A percentile compares a stretch with the other conserved stretches of the same genome.
phyloP scores from a whole-genome alignment of 2,113 vertebrate genomes.

The Urocolius indicus region DNA sequence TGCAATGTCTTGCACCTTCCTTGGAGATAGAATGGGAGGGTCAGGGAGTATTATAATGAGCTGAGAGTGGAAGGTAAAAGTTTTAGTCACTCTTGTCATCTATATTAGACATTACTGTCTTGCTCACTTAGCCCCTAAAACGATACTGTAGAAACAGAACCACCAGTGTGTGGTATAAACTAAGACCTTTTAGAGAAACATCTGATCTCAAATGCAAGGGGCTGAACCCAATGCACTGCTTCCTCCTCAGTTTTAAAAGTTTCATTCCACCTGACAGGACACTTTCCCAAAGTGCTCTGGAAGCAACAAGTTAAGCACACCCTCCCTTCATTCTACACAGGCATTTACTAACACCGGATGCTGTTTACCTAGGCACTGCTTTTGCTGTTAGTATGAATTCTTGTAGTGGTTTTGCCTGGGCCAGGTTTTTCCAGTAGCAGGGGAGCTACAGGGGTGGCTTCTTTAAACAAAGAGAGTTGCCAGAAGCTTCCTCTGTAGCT shows the following conservation, averaged over 20 bases:
- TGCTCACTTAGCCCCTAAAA: not conserved
- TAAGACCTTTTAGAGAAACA: not conserved
- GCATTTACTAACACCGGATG: not conserved
- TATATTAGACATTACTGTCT: not conserved
- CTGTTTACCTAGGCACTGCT: not conserved
- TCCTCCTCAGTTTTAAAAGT: not conserved
- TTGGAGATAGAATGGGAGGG: not conserved
- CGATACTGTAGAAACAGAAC: not conserved
- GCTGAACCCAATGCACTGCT: not conserved
- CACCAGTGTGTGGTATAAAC: not conserved
- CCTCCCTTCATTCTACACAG: accelerated
- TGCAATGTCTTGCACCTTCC: not conserved
- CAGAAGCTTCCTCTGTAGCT: no score
- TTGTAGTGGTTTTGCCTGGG: not conserved
- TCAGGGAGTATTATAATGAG: not conserved
- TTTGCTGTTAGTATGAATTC: not conserved
- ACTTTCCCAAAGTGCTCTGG: not conserved
- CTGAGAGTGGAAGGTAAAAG: not conserved
- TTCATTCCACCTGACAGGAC: not conserved
- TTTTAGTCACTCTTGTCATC: not conserved
- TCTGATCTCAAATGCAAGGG: not conserved
- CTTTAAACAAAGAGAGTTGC: no score
- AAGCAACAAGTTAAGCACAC: not conserved
- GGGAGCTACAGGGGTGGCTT: no score
- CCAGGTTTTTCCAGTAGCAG: no score